Evolutionary conservation across 2,888 invertebrate species (phyloP).

Genomic region (Gastrophysa polygoni): DNA sequence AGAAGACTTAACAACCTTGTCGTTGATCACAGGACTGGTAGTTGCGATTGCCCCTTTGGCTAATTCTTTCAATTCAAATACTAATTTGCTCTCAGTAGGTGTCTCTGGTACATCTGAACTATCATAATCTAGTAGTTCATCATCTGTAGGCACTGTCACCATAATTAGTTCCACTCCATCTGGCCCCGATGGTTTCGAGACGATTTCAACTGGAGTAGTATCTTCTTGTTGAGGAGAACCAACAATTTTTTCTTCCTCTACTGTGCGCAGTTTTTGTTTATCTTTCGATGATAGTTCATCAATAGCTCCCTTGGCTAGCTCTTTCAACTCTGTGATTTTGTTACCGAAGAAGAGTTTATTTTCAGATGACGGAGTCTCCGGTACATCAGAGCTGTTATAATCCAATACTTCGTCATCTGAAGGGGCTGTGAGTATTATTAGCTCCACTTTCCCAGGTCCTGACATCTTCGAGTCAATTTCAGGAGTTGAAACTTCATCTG

Average conservation of each 20-base stretch:
- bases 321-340: constrained; percentile 50
- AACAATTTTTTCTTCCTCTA: constrained; percentile 40
- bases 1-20: not conserved
- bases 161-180: too few relatives aligned
- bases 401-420: constrained; percentile 57
- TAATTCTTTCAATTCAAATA: too few relatives aligned
- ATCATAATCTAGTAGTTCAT: too few relatives aligned
- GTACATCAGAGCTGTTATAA: constrained; percentile 45
- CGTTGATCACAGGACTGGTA: not conserved
- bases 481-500: constrained; percentile 37
- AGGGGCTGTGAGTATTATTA: constrained; percentile 55
- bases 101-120: constrained; percentile 5
- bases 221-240: constrained; percentile 23
- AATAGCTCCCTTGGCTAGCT: constrained; percentile 51
- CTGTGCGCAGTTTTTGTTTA: constrained; percentile 36
- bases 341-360: constrained; percentile 42
- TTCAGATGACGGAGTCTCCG: constrained; percentile 51
- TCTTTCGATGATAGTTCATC: constrained; percentile 47
- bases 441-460: constrained; percentile 45
- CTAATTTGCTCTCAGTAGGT: too few relatives aligned
- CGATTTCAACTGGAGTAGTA: not conserved
- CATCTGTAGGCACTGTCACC: too few relatives aligned
- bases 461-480: constrained; percentile 32
- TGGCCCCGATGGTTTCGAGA: not conserved
- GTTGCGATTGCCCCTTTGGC: constrained; percentile 7